Base-by-base conservation (phyloP, 2,797 vertebrate genomes). In the Sylvilagus floridanus region DNA sequence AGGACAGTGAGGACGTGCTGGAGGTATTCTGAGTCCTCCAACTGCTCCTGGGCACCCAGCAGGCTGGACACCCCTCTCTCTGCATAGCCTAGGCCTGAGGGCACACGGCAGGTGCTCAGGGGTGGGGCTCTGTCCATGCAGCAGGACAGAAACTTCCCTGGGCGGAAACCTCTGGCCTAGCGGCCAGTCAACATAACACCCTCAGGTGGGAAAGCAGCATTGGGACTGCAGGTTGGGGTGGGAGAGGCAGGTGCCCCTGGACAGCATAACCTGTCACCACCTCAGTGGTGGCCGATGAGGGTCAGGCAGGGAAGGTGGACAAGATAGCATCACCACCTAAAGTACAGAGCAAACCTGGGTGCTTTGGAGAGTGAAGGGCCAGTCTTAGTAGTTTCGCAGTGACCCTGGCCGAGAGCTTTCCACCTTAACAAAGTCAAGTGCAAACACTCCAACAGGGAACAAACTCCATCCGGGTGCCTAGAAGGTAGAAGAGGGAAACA, bases 191-290 rank as follows among this genome's bases (percentile, higher is more conserved):
- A 16, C 68, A 11, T 52, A 85, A 12, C 24, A 2, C 22, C 62
- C 54, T 37, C 35, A 47, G 42, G 28, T 5, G 7, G 26, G 26
- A 17, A 77, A 81, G 57, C 1, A 0, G 5, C 35, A 1, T 63
- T 0, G 2, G 0, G 8, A 52, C 30, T 1, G 2, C n/a, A 63
- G 17, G 5, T 52, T 62, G 30, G 22, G 60, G 28, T 5, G 5
- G 24, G 37, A 79, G 71, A 87, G 75, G 66, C 3, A 7, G 11
- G 30, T 82, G 71, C 82, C 12, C n/a, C 35, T 37, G 54, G 60
- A 42, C 2, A 0, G 2, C 7, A 1, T 19, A 81, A 24, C 35
- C 35, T 42, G 69, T 57, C 5, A 7, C 65, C 54, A 3, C 16
- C 72, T 82, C 0, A 0, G 2, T 57, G 32, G 24, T 62, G n/a